Evolutionary conservation across 2,797 vertebrate species (phyloP).

Genomic region (Gouania willdenowi): DNA sequence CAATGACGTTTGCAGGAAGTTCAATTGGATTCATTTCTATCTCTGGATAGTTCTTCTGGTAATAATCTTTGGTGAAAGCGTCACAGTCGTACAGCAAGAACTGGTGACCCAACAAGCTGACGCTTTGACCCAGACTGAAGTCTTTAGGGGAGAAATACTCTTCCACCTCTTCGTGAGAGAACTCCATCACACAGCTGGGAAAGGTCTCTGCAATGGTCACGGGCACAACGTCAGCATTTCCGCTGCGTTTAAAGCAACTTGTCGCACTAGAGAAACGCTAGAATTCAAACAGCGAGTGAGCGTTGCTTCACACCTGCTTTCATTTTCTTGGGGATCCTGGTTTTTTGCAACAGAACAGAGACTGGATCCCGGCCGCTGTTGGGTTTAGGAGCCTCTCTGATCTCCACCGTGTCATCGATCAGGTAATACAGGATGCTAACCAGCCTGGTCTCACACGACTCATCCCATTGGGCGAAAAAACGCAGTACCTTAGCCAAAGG

Average conservation of each 20-base stretch:
- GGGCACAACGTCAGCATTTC: too few species aligned
- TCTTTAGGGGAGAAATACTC: conserved; percentile 88
- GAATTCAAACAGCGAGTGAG: not conserved
- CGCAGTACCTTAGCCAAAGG: conserved; percentile 82
- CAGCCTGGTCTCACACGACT: conserved; percentile 71
- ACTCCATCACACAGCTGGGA: conserved; percentile 87
- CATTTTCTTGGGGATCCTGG: conserved; percentile 79
- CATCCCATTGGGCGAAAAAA: conserved; percentile 85
- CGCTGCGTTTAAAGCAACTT: too few species aligned
- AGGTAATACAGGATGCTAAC: conserved; percentile 88
- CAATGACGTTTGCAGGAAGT: conserved; percentile 23
- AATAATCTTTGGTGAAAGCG: conserved; percentile 84
- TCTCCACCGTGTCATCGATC: conserved; percentile 86
- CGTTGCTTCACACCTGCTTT: conserved; percentile 50
- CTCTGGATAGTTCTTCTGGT: conserved; percentile 78
- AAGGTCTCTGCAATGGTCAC: conserved; percentile 76
- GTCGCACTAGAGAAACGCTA: too few species aligned
- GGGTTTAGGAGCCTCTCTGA: conserved; percentile 79
- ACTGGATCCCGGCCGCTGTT: conserved; percentile 86
- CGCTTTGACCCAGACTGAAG: conserved; percentile 81
- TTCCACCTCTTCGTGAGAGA: conserved; percentile 82
- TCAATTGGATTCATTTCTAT: conserved; percentile 69
- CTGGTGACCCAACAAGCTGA: conserved; percentile 78
- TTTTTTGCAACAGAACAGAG: conserved; percentile 82
- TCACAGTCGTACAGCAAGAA: conserved; percentile 89